Evolutionary conservation across 1,140 invertebrate species (phyloP).

Genomic region (Drosophila teissieri): DNA sequence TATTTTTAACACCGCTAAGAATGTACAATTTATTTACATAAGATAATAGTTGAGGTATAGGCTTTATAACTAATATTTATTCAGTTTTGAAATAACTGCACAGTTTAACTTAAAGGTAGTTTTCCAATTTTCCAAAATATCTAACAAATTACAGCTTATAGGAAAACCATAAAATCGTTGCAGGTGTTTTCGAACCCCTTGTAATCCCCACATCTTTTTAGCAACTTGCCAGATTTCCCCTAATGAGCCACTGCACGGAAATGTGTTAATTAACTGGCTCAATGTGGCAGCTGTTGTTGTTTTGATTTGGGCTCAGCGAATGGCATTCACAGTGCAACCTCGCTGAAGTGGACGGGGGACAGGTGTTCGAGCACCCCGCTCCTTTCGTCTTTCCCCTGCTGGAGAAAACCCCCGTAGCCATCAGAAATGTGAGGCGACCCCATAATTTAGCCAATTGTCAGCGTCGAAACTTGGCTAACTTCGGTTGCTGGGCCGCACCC

Average conservation of each 20-base stretch:
- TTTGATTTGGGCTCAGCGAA: slow-evolving; percentile 53
- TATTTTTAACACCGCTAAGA: no score
- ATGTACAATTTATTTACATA: no score
- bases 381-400: neutral
- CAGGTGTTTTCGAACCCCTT: slow-evolving; percentile 23
- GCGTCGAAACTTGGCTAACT: slow-evolving; percentile 55
- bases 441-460: slow-evolving; percentile 78
- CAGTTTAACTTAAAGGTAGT: no score
- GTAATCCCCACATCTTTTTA: slow-evolving; percentile 17
- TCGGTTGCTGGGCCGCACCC: slow-evolving; percentile 68
- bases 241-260: slow-evolving; percentile 33
- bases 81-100: no score
- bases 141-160: neutral
- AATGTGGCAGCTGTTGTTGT: slow-evolving; percentile 61
- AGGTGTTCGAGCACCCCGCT: slow-evolving; percentile 14
- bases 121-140: neutral
- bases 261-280: slow-evolving; percentile 64
- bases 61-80: no score
- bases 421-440: slow-evolving; percentile 47
- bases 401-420: neutral
- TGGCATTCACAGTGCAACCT: slow-evolving; percentile 35
- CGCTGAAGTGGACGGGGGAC: slow-evolving; percentile 5
- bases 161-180: neutral
- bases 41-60: no score
- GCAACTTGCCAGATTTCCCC: slow-evolving; percentile 44